Evolutionary conservation across 2,888 invertebrate genomes (phyloP), one percentile per base, ranked within the genome.

Genomic region (Lacanobia wlatinum): DNA sequence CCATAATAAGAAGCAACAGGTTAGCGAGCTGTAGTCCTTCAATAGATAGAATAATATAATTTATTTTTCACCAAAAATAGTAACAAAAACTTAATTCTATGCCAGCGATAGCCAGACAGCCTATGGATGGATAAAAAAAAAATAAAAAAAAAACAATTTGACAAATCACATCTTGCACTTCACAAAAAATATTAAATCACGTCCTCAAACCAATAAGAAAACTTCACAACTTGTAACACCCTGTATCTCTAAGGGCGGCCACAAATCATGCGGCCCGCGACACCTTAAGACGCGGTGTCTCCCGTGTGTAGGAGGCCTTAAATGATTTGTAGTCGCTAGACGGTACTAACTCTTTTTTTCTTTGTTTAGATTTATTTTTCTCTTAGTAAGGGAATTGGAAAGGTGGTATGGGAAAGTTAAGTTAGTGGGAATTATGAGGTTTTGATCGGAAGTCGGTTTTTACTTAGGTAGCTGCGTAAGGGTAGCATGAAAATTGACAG

Each of bases 261-360:
- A 92, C 92, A 93, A 93, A 93, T 93, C 93, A 93, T 92, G 83
- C 70, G 70, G 88, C 77, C 84, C 64, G 83, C 64, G 87, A 78
- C 86, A 89, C 87, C 89, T 89, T 93, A 92, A 90, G 90, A 86
- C 87, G 77, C 74, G 72, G 14, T 14, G 43, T 43, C 43, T 84
- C 87, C 87, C 86, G 74, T 79, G 87, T 80, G 86, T 67, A 77
- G 63, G 77, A 70, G 84, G 86, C 87, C 89, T 89, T 90, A 90
- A 91, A 89, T 93, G 93, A 93, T 93, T 93, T 93, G 92, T 92
- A 23, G 74, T 8, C 74, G 12, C 78, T n/a, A 77, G 74, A 70
- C 70, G 78, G 14, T 48, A 78, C 2, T 74, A 70, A 70, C 70
- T 74, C 73, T 77, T 73, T 74, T 73, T 65, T 65, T 73, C 55